Conservation (phyloP, 2,113 vertebrate species). For the Gila orcuttii region DNA sequence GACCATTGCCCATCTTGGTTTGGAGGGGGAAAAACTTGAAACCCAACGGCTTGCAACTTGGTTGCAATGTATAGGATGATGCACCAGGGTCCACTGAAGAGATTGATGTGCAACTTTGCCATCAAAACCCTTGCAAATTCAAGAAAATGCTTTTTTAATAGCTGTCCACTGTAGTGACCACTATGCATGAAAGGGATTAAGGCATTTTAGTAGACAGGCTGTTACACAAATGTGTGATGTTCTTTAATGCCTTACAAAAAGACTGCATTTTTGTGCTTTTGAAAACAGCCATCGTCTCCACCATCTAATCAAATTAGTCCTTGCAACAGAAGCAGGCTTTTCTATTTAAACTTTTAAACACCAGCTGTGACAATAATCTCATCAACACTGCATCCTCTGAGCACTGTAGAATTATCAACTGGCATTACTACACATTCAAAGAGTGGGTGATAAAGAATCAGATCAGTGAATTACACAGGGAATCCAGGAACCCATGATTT, state of each 20-base stretch:
- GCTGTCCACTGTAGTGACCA: too few species aligned
- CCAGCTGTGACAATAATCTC: slow-evolving; percentile 1
- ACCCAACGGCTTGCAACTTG: too few species aligned
- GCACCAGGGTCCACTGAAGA: too few species aligned
- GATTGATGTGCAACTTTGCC: too few species aligned
- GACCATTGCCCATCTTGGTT: too few species aligned
- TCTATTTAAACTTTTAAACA: slow-evolving; percentile 1
- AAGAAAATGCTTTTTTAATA: too few species aligned
- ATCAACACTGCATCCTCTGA: background rate
- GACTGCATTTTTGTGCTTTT: background rate
- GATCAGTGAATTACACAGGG: background rate
- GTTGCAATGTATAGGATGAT: too few species aligned
- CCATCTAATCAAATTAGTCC: background rate
- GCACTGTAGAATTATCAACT: background rate
- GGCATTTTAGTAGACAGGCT: background rate
- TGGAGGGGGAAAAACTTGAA: too few species aligned
- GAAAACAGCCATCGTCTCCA: background rate
- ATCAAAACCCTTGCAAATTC: too few species aligned
- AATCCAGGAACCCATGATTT: background rate
- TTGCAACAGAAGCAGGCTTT: background rate
- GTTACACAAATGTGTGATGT: background rate
- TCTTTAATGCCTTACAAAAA: background rate
- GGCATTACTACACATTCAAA: background rate
- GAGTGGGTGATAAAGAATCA: background rate
- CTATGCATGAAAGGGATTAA: too few species aligned